A percentile compares a stretch with the other conserved stretches of the same genome.
These are phyloP conservation scores for Ophion costatus DNA, from an alignment of 2,888 invertebrate species.

Conservation along the genomic window DNA sequence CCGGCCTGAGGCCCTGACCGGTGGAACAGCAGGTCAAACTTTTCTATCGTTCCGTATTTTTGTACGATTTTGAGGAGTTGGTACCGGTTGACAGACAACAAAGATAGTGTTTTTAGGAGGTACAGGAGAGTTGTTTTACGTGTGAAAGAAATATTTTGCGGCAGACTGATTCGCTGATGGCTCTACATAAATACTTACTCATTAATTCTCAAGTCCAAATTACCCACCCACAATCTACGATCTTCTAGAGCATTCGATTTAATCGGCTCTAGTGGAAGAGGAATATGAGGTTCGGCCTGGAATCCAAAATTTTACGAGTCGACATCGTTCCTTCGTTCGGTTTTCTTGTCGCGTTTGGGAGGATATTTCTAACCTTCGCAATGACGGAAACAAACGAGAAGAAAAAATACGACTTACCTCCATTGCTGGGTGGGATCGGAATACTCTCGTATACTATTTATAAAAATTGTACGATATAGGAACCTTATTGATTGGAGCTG, in stretches of 20 bases:
- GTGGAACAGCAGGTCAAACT: constrained; percentile 98
- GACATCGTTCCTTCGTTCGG: constrained; percentile 9
- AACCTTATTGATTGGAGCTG: constrained; percentile 57
- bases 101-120: constrained; percentile 73
- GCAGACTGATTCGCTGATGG: not conserved
- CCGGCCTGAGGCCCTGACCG: constrained; percentile 95
- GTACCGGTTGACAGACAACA: constrained; percentile 90
- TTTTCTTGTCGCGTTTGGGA: not conserved
- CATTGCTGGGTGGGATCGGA: constrained; percentile 40
- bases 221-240: constrained; percentile 95
- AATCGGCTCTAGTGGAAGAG: constrained; percentile 86
- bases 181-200: constrained; percentile 90
- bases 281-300: constrained; percentile 80
- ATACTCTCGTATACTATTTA: constrained; percentile 16
- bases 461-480: constrained; percentile 60
- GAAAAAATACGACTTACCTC: constrained; percentile 48
- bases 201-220: constrained; percentile 94
- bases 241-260: constrained; percentile 86
- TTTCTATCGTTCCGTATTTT: constrained; percentile 96
- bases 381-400: not conserved
- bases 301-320: not conserved
- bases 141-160: not conserved
- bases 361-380: constrained; percentile 44
- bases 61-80: constrained; percentile 98
- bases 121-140: constrained; percentile 23